Percentiles rank a stretch among this genome's conserved stretches.
Evolutionary conservation across 1,140 invertebrate species (phyloP).

Genomic region (Philotrypesis tridentata): DNA sequence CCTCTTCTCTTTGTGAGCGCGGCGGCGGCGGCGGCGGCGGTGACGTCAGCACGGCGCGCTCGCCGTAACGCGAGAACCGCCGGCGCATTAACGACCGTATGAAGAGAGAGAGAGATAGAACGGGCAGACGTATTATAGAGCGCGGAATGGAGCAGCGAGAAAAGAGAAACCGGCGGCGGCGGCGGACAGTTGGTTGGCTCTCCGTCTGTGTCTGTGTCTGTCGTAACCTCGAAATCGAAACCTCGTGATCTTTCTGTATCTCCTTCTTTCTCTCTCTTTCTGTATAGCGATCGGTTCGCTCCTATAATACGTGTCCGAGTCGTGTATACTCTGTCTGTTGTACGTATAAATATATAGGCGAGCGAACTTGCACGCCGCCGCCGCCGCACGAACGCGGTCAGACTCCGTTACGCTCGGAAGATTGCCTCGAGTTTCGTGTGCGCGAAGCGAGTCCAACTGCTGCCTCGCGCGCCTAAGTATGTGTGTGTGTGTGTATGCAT

Average conservation of each 20-base stretch:
- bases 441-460: not conserved
- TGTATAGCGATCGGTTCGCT: not conserved
- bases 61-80: constrained; percentile 23
- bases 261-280: not conserved
- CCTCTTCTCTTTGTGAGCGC: not conserved
- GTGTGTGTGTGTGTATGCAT: not conserved
- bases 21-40: not conserved
- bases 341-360: no score
- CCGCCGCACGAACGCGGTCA: constrained; percentile 7
- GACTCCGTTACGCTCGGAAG: constrained; percentile 22
- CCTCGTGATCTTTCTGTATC: not conserved
- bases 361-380: not conserved
- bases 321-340: no score
- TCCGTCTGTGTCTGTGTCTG: no score
- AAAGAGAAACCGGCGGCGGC: constrained; percentile 22
- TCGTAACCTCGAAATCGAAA: constrained; percentile 39
- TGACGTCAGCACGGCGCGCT: not conserved
- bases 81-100: constrained; percentile 4
- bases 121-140: no score
- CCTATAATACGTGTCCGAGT: not conserved
- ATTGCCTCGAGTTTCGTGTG: constrained; percentile 7
- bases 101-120: not conserved
- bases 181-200: not conserved
- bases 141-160: not conserved
- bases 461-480: no score